Percentiles rank a stretch among this genome's conserved stretches.
Evolutionary conservation across 2,113 vertebrate species (phyloP).

Genomic region (Calyptomena viridis): DNA sequence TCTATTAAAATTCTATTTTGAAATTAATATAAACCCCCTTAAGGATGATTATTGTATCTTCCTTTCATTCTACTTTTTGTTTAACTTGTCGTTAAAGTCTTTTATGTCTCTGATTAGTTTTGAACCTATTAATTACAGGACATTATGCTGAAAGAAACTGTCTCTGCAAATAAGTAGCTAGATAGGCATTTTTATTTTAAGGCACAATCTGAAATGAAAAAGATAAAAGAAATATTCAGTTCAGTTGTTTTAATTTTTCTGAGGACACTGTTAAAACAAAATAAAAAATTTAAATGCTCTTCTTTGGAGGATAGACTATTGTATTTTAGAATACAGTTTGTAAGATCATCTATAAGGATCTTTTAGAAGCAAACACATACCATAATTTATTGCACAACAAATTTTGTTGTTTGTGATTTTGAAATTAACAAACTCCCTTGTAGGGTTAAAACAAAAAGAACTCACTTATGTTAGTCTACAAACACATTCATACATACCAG

Average conservation of each 20-base stretch:
- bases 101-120: conserved; percentile 21
- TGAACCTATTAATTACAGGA: conserved; percentile 26
- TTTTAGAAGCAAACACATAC: neutral
- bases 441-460: neutral
- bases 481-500: neutral
- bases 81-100: conserved; percentile 3
- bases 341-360: neutral
- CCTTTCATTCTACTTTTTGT: neutral
- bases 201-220: neutral
- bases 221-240: neutral
- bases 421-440: neutral
- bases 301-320: neutral
- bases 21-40: conserved; percentile 2
- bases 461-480: neutral
- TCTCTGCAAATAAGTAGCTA: neutral
- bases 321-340: neutral
- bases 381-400: neutral
- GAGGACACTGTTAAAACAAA: neutral
- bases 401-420: neutral
- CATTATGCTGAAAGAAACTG: neutral
- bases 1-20: neutral
- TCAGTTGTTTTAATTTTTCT: neutral
- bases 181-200: neutral
- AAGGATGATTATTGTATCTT: neutral
- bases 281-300: neutral